Conservation (phyloP, 2,888 invertebrate species). For the Thera obeliscata region DNA sequence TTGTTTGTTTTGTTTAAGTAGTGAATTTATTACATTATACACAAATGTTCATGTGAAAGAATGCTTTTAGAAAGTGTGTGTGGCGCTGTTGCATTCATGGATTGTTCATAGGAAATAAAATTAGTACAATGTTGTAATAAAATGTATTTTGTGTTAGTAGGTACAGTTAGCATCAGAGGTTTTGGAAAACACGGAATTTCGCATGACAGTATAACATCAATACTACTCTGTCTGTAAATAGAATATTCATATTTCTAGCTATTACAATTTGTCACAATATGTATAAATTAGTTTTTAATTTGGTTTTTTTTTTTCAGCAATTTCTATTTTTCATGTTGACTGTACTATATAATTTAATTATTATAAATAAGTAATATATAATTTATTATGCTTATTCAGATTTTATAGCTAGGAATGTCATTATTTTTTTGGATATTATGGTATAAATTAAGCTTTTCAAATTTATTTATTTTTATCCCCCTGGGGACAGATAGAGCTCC, state of each 20-base stretch:
- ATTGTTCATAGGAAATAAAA: conserved; percentile 6
- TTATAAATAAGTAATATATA: neutral
- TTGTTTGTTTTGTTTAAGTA: conserved; percentile 1
- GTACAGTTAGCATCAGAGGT: neutral
- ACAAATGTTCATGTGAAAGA: neutral
- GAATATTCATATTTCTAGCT: too few relatives aligned
- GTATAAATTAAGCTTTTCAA: conserved; percentile 12
- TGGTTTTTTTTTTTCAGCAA: neutral
- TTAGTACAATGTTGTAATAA: conserved; percentile 8
- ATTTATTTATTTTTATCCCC: neutral
- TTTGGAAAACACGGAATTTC: neutral
- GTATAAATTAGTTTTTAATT: too few relatives aligned
- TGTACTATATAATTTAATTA: neutral
- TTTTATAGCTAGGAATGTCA: neutral
- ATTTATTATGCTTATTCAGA: neutral
- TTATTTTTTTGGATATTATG: conserved; percentile 4
- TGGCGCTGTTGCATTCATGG: conserved; percentile 5
- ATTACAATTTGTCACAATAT: too few relatives aligned
- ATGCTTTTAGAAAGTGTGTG: conserved; percentile 8
- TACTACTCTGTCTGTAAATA: too few relatives aligned
- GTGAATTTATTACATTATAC: conserved; percentile 7
- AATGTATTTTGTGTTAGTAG: neutral
- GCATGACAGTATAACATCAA: neutral
- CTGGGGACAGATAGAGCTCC: neutral
- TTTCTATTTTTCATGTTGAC: neutral